Base-by-base conservation (phyloP, 2,888 invertebrate species). In the Eledona agricola region DNA sequence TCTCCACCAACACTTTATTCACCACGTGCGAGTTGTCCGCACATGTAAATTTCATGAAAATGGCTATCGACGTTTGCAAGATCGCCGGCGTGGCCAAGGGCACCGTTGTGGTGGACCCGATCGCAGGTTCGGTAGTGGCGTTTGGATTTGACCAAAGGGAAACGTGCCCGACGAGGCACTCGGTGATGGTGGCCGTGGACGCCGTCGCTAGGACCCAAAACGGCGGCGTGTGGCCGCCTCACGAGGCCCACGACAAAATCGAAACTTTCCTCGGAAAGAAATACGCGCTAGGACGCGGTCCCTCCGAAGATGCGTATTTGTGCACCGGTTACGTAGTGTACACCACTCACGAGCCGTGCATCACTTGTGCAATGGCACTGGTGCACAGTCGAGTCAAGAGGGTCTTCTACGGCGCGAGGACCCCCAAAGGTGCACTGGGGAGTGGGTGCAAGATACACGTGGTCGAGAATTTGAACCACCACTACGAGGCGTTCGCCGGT, bases 281-380 rank as follows among this genome's bases (percentile, higher is more conserved):
- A 50, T 77, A 74, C 63, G 57, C 66, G 20, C 80, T 82, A 4
- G 50, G 38, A 10, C 37, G 20, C 11, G 32, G 84, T 11, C 80
- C 82, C 0, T 73, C 71, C 55, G 66, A 72, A n/a, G 72, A 78
- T 1, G 87, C 90, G 0, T 94, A 94, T 73, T 77, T 94, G 32
- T 93, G 93, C 76, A 94, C 96, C 0, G 90, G 90, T 1, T 94
- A 91, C 74, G 88, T 92, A 77, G 77, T 91, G 1, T 96, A 93
- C 71, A 72, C 91, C 25, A 82, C 88, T 0, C 81, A 82, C 53
- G 97, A 98, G 72, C 96, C 97, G 0, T 98, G 98, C 76, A 72
- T 91, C 1, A 93, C 97, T 89, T 98, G 98, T 77, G 81, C 93
- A 0, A 98, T 98, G 97, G 96, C 90, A 0, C 78, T 98, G 43